phyloP scores from a whole-genome alignment of 1,140 invertebrate species.

The Zaprionus davidi region DNA sequence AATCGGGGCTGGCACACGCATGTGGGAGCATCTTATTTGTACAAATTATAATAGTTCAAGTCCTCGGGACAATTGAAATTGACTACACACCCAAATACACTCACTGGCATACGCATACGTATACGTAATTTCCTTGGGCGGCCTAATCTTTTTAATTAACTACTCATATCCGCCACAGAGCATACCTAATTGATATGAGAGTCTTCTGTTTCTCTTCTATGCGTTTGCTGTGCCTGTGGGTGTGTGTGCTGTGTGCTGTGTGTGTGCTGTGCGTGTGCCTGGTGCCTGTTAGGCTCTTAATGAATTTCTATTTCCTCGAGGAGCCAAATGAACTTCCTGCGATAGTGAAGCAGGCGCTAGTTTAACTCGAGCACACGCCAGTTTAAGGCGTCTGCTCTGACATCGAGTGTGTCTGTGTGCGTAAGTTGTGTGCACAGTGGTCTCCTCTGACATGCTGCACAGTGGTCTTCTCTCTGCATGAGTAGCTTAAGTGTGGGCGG shows the following conservation, averaged over 20 bases:
- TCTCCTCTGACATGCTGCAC: neutral
- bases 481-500: neutral
- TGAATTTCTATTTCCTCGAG: slow-evolving; percentile 69
- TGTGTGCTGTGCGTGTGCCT: slow-evolving; percentile 26
- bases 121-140: slow-evolving; percentile 44
- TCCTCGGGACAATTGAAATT: slow-evolving; percentile 24
- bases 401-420: neutral
- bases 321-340: slow-evolving; percentile 32
- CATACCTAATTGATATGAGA: slow-evolving; percentile 74
- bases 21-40: slow-evolving; percentile 5
- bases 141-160: slow-evolving; percentile 80
- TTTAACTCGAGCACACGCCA: slow-evolving; percentile 18
- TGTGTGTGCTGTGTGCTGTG: neutral
- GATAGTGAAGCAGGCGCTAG: slow-evolving; percentile 4
- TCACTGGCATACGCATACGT: slow-evolving; percentile 28
- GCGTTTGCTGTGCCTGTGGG: neutral
- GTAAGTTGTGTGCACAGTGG: neutral
- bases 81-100: neutral
- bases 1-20: neutral
- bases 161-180: slow-evolving; percentile 77
- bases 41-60: slow-evolving; percentile 21
- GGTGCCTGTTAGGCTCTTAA: slow-evolving; percentile 52
- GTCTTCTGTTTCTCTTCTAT: slow-evolving; percentile 7
- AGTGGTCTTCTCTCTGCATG: neutral
- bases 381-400: slow-evolving; percentile 12